Evolutionary conservation across 1,140 invertebrate species (phyloP).

Genomic region (Luehdorfia chinensis): DNA sequence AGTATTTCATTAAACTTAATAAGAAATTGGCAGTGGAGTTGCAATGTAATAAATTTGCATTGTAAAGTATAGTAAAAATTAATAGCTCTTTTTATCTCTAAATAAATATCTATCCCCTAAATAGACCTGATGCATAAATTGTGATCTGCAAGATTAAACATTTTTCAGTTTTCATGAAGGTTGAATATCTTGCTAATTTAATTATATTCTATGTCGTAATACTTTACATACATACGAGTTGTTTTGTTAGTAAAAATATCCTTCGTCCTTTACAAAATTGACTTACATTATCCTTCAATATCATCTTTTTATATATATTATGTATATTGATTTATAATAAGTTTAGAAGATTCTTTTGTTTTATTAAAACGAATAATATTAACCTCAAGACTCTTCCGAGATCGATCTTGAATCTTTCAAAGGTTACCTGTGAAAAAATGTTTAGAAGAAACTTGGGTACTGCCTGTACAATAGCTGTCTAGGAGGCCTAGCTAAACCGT

Average conservation of each 20-base stretch:
- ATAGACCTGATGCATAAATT: background rate
- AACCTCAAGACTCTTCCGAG: too few species aligned
- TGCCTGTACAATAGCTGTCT: slow-evolving; percentile 55
- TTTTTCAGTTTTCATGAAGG: too few species aligned
- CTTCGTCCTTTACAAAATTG: too few species aligned
- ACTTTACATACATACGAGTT: too few species aligned
- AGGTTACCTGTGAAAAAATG: slow-evolving; percentile 48
- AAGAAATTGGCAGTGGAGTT: slow-evolving; percentile 40
- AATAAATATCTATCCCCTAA: slow-evolving; percentile 11
- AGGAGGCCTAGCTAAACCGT: slow-evolving; percentile 36
- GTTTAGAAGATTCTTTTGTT: too few species aligned
- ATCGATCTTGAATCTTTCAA: slow-evolving; percentile 56
- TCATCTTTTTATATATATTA: too few species aligned
- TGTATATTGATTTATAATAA: too few species aligned
- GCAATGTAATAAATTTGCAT: slow-evolving; percentile 8
- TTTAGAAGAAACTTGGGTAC: slow-evolving; percentile 46
- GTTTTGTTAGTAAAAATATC: too few species aligned
- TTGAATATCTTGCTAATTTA: too few species aligned
- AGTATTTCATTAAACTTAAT: slow-evolving; percentile 31
- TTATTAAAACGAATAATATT: too few species aligned
- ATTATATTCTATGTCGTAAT: too few species aligned
- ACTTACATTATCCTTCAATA: too few species aligned
- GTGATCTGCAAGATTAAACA: background rate
- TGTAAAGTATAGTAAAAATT: slow-evolving; percentile 15
- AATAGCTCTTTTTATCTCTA: slow-evolving; percentile 18